Evolutionary conservation across 2,113 vertebrate genomes (phyloP).

Genomic region (Colistium nudipinnis): DNA sequence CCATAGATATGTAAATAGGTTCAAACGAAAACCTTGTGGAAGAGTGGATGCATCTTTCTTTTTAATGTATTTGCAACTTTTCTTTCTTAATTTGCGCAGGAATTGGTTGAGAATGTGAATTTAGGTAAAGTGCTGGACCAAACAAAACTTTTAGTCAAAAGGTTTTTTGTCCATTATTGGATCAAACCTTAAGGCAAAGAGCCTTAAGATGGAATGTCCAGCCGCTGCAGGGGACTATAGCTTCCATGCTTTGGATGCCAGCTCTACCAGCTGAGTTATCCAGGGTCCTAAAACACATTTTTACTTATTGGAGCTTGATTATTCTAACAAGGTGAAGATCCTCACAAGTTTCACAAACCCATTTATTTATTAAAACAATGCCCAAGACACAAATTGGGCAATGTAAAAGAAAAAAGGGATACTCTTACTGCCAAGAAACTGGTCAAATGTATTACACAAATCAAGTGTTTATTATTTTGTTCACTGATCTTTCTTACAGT

Average conservation of each 20-base stretch:
- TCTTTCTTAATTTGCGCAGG: constrained; percentile 60
- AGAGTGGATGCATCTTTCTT: constrained; percentile 44
- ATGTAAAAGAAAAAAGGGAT: constrained; percentile 20
- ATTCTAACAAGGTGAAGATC: constrained; percentile 34
- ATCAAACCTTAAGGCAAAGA: too few relatives aligned
- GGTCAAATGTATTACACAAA: constrained; percentile 65
- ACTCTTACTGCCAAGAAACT: constrained; percentile 50
- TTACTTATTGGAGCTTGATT: constrained; percentile 31
- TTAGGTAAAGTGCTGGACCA: constrained; percentile 58
- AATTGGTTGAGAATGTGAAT: constrained; percentile 54
- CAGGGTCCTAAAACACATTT: too few relatives aligned
- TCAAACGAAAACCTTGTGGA: constrained; percentile 35
- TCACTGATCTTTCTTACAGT: constrained; percentile 75
- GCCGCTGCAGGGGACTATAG: too few relatives aligned
- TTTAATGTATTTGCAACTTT: constrained; percentile 69
- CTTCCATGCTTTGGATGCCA: too few relatives aligned
- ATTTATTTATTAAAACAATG: constrained; percentile 37
- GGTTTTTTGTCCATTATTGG: too few relatives aligned
- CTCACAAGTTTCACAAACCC: neutral
- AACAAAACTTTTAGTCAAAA: constrained; percentile 18
- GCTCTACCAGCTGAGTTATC: too few relatives aligned
- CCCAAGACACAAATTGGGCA: constrained; percentile 8
- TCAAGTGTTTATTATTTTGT: constrained; percentile 66
- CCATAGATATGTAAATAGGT: constrained; percentile 55
- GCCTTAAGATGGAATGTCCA: too few relatives aligned